Evolutionary conservation across 2,797 vertebrate genomes (phyloP), one percentile per base, ranked within the genome.

Genomic region (Pseudochirops cupreus): DNA sequence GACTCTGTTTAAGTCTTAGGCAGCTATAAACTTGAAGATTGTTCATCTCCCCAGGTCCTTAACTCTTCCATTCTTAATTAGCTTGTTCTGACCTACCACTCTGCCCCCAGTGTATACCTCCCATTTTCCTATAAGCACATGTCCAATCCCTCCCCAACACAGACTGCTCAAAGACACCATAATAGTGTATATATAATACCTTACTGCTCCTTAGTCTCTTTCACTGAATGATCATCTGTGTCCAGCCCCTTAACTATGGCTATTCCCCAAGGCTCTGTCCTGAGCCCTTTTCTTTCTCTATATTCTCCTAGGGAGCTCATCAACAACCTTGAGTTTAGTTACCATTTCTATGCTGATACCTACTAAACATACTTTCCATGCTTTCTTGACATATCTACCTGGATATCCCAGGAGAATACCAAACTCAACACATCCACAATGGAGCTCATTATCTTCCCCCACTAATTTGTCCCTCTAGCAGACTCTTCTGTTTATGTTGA

Each of bases 31-130:
- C 62, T 59, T 33, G 91, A n/a, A 58, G 92, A 59, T 31, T 54
- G 11, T 57, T 95, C 57, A n/a, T 92, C 52, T 82, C 90, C 39
- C 50, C 67, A 89, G 33, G 93, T 28, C 31, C 26, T 54, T 59
- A 74, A 46, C 21, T 90, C 92, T 55, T 92, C 50, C 58, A 96
- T 74, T 56, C 26, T 39, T 91, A 92, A 50, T 54, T 93, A 93
- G 82, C 91, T 82, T 91, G 53, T 94, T 91, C 31, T 92, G 55
- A 54, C 54, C 89, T 82, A n/a, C 18, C 46, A 56, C 50, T n/a
- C 14, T 50, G 46, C 57, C 92, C 87, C 33, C 56, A 12, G 58
- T 57, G 33, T 33, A 53, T 39, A 39, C 62, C 9, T 24, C n/a
- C 56, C 56, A 26, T 53, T 50, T 90, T 52, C 82, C 58, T 4